These are phyloP conservation scores for Drosophila sp. DNA, from an alignment of 1,140 invertebrate genomes.

Conservation along the genomic window DNA sequence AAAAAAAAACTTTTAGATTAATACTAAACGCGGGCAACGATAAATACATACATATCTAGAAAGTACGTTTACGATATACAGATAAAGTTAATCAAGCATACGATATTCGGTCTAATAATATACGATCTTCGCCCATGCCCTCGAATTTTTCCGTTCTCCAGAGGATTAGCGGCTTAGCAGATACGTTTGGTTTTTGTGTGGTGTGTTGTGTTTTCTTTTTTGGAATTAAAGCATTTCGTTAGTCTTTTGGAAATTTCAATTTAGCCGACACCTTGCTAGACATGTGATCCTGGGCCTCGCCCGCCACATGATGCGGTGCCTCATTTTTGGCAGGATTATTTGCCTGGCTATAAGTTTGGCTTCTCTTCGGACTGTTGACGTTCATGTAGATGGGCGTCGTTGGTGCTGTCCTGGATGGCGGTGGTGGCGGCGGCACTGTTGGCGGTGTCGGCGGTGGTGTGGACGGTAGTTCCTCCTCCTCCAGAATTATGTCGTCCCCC, in stretches of 20 bases:
- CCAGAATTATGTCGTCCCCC: constrained; percentile 79
- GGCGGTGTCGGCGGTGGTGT: constrained; percentile 43
- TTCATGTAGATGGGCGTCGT: constrained; percentile 72
- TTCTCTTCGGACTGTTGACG: constrained; percentile 74
- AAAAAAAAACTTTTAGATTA: constrained; percentile 30
- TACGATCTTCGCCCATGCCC: not conserved
- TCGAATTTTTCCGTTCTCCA: constrained; percentile 10
- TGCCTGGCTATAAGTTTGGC: constrained; percentile 53
- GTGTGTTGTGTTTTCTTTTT: constrained; percentile 28
- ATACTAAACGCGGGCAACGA: constrained; percentile 57
- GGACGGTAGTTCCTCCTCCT: constrained; percentile 73
- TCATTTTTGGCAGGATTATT: constrained; percentile 45
- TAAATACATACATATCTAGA: constrained; percentile 60
- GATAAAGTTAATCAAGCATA: constrained; percentile 10
- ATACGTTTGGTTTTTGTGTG: not conserved
- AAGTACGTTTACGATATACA: constrained; percentile 37
- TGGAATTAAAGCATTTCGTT: constrained; percentile 71
- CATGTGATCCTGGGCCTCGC: constrained; percentile 13
- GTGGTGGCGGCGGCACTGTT: constrained; percentile 23
- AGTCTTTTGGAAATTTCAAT: constrained; percentile 80
- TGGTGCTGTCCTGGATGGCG: constrained; percentile 17
- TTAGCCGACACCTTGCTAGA: constrained; percentile 57
- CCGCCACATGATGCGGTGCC: constrained; percentile 26
- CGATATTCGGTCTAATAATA: constrained; percentile 4
- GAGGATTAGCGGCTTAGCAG: constrained; percentile 20